Percentiles rank a stretch among this genome's conserved stretches.
Evolutionary conservation across 2,888 invertebrate genomes (phyloP).

Genomic region (Limnephilus rhombicus): DNA sequence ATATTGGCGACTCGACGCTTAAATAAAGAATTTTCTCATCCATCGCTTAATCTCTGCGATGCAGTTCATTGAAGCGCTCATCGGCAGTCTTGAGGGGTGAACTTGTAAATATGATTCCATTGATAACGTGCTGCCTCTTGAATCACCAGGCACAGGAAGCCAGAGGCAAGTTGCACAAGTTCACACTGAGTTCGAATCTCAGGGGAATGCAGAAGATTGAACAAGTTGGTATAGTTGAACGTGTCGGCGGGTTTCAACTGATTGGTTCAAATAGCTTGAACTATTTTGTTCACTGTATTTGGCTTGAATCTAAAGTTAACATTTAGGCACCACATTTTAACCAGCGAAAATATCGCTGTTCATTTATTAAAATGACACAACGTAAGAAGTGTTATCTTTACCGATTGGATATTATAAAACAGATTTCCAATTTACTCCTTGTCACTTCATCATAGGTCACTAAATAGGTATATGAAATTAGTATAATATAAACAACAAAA

Average conservation of each 20-base stretch:
- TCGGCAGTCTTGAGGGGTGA: not conserved
- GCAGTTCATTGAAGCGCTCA: not conserved
- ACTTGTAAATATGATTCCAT: not conserved
- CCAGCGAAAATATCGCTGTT: not conserved
- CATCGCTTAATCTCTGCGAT: not conserved
- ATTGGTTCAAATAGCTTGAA: not conserved
- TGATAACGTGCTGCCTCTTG: not conserved
- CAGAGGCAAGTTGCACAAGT: not conserved
- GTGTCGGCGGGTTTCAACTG: constrained; percentile 1
- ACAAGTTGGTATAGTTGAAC: not conserved
- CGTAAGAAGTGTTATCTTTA: no score
- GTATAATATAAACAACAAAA: no score
- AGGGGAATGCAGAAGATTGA: not conserved
- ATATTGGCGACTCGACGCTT: not conserved
- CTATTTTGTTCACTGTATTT: not conserved
- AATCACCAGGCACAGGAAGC: not conserved
- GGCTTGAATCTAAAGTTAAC: not conserved
- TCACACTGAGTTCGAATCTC: not conserved
- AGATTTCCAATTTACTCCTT: no score
- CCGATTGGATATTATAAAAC: no score
- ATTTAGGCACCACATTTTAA: not conserved
- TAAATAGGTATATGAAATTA: no score
- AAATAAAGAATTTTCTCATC: not conserved
- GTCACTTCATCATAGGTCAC: no score
- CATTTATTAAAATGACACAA: no score